Evolutionary conservation across 2,888 invertebrate species (phyloP), one percentile per base, ranked within the genome.

Genomic region (Hydropsyche betteni): DNA sequence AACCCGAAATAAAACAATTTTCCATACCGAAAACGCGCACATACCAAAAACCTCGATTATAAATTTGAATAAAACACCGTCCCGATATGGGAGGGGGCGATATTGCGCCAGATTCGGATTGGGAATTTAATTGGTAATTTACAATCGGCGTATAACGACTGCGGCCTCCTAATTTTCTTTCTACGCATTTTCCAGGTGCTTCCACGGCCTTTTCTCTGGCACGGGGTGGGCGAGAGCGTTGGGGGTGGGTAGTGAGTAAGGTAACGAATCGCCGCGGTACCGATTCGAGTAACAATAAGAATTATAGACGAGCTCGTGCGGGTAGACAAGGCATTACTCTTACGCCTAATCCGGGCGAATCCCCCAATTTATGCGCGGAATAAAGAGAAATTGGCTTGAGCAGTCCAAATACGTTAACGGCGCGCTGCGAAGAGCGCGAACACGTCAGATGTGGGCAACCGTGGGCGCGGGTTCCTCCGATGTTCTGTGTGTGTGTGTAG

Each of bases 361-460:
- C 79, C 79, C 77, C 76, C 74, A 79, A 79, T 78, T 79, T 79
- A 79, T 79, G 78, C 79, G 68, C 75, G 74, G 79, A 76, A 72
- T 74, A 77, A 76, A 78, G 77, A 77, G 77, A 76, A 51, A 75
- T 74, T 69, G 76, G 74, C 74, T 75, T 74, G 68, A 78, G 76
- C 76, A 74, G 72, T 75, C 76, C 75, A 74, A 77, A 74, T 75
- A 75, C 75, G 74, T 61, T 68, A 74, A 44, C 74, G 51, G 74
- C 70, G 52, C 70, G 70, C 70, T 33, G 33, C 50, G 70, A 53
- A 52, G 52, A 70, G 16, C 70, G 51, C 52, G 33, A 55, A 72
- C 36, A 36, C 44, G 44, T 10, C 44, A 36, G 72, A 34, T 8
- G 53, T 16, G 34, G 52, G 24, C 52, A n/a, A 53, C 52, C 53